Percentiles rank a stretch among this genome's conserved stretches.
Conservation (phyloP, 2,888 invertebrate genomes). For the Coenonympha glycerion region DNA sequence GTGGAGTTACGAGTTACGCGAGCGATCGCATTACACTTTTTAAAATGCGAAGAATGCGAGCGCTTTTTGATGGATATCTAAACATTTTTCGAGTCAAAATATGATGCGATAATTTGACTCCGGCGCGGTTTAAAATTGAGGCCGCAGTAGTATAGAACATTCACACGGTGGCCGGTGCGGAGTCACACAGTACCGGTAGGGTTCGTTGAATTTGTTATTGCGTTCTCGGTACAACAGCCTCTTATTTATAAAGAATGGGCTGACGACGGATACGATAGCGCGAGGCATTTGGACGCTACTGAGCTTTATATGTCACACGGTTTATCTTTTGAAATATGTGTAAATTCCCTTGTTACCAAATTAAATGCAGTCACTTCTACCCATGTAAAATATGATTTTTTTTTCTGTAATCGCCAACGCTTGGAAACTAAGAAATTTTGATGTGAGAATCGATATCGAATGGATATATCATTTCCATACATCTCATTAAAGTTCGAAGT, state of each 20-base stretch:
- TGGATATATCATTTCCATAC: too few species aligned
- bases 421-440: too few species aligned
- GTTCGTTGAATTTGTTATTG: slow-evolving; percentile 76
- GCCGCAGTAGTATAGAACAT: slow-evolving; percentile 56
- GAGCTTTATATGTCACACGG: slow-evolving; percentile 38
- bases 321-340: too few species aligned
- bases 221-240: slow-evolving; percentile 69
- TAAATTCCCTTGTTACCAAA: too few species aligned
- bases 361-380: too few species aligned
- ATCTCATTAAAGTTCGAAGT: too few species aligned
- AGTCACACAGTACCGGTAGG: slow-evolving; percentile 72
- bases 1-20: slow-evolving; percentile 34
- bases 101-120: slow-evolving; percentile 59
- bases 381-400: too few species aligned
- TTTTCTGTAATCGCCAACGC: too few species aligned
- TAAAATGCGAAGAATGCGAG: slow-evolving; percentile 40
- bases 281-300: slow-evolving; percentile 58
- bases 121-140: slow-evolving; percentile 59
- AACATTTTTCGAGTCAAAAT: slow-evolving; percentile 53
- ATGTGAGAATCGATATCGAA: too few species aligned
- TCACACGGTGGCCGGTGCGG: slow-evolving; percentile 69
- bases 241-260: slow-evolving; percentile 44
- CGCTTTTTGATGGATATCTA: slow-evolving; percentile 47
- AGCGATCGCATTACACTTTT: slow-evolving; percentile 40
- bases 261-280: slow-evolving; percentile 57